Conservation (phyloP, 2,113 vertebrate species). For the Aleadryas rufinucha region DNA sequence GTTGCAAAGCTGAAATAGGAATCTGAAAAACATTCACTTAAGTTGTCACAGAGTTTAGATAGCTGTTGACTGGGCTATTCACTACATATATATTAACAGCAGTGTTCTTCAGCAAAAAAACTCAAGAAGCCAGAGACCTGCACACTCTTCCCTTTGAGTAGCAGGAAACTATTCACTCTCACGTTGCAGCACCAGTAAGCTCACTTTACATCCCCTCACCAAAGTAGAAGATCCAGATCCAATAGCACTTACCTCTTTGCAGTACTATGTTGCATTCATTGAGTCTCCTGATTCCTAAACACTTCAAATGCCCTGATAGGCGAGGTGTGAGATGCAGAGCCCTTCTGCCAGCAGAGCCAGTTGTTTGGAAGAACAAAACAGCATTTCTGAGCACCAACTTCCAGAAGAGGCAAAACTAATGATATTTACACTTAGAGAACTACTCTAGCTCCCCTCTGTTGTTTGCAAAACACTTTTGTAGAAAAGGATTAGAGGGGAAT, state of each 20-base stretch:
- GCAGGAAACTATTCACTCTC: background rate
- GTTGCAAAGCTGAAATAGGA: background rate
- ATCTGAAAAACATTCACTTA: background rate
- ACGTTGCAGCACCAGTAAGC: background rate
- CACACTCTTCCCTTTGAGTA: background rate
- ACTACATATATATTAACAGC: background rate
- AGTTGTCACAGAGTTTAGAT: background rate
- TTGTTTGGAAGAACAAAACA: background rate
- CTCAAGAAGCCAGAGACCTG: background rate
- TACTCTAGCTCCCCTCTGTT: background rate
- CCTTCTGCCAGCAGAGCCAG: background rate
- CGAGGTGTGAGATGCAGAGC: background rate
- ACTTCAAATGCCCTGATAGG: background rate
- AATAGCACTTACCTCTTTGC: background rate
- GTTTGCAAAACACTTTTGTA: background rate
- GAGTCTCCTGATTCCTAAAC: background rate
- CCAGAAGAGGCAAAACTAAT: background rate
- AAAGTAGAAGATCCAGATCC: background rate
- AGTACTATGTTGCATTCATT: fast-evolving
- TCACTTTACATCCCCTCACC: background rate
- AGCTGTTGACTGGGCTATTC: background rate
- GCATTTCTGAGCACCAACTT: background rate
- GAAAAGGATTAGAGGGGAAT: background rate
- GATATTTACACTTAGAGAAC: background rate
- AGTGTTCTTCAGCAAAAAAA: background rate